A percentile compares a stretch with the other conserved stretches of the same genome.
phyloP scores from a whole-genome alignment of 2,888 invertebrate species.

The Oasisia sp. region DNA sequence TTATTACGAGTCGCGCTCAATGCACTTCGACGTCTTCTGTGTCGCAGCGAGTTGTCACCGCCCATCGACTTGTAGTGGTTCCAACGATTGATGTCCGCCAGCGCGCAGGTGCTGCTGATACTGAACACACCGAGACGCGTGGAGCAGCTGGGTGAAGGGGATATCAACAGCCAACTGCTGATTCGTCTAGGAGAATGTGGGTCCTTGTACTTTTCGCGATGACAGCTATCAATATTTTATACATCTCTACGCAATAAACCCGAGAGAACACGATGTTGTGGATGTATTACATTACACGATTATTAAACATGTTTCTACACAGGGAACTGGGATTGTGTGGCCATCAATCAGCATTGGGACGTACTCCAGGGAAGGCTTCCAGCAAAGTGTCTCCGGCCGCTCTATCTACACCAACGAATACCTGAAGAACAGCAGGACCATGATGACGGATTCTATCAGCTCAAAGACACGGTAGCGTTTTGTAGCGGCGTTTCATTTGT shows the following conservation, averaged over 20 bases:
- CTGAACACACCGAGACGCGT: not conserved
- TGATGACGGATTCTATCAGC: not conserved
- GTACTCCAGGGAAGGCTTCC: not conserved
- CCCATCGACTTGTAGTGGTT: not conserved
- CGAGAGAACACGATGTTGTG: not conserved
- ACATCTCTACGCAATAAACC: not conserved
- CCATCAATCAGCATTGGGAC: not conserved
- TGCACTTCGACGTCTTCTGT: too few species aligned
- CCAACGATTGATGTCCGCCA: not conserved
- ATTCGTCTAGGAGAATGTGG: not conserved
- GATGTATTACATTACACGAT: not conserved
- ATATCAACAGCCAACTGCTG: not conserved
- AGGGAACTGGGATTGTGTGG: not conserved
- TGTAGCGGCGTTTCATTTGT: not conserved
- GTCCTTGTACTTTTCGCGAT: not conserved
- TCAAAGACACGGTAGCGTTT: not conserved
- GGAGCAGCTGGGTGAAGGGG: not conserved
- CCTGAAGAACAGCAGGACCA: not conserved
- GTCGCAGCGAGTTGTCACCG: too few species aligned
- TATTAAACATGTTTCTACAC: not conserved
- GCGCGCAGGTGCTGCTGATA: not conserved
- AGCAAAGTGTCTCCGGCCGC: not conserved
- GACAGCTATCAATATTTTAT: not conserved
- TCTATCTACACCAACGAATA: not conserved
- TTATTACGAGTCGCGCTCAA: too few species aligned